Base-by-base conservation (phyloP, 1,140 invertebrate genomes). In the Aporrectodea caliginosa region DNA sequence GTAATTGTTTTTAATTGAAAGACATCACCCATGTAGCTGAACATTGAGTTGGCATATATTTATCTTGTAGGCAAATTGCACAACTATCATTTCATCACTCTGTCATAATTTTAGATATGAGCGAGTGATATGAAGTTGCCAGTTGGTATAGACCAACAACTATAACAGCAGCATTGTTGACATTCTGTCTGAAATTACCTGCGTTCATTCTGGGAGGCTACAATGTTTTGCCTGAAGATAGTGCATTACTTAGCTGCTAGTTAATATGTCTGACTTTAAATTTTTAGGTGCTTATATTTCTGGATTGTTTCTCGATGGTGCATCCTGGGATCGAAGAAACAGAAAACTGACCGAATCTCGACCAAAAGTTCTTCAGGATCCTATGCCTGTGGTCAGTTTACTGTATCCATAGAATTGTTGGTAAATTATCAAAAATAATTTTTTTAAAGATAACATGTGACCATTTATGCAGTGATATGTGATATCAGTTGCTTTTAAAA, bases 301-400 rank as follows among this genome's bases (percentile, higher is more conserved):
- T 31, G 90, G 90, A 29, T 83, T 91, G 34, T 90, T 87, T 82
- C 77, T 90, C 68, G 88, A 89, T 79, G 89, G 89, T 30, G 86
- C 89, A 22, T 88, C 79, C 90, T 93, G 89, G 90, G 88, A 90
- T 82, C 78, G 83, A 35, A 84, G 88, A 58, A 85, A 79, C 0
- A 85, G 87, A 75, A 86, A 88, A 75, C 84, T 98, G 1, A 92
- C 92, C 75, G 95, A 98, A 88, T 94, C 94, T 0, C 85, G 90
- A 14, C 92, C 94, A 0, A 95, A 95, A 90, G 90, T 94, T 35
- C 89, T 96, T 1, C 94, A 93, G 84, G 93, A 95, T 83, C 87
- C 88, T 0, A 91, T 97, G 85, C 95, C 95, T 2, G 89, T 91
- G 84, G 93, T 95, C 89, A 84, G 83, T 84, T 1, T 16, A 27